A percentile compares a stretch with the other conserved stretches of the same genome.
Evolutionary conservation across 2,113 vertebrate genomes (phyloP).

Genomic region (Trogon melanurus): DNA sequence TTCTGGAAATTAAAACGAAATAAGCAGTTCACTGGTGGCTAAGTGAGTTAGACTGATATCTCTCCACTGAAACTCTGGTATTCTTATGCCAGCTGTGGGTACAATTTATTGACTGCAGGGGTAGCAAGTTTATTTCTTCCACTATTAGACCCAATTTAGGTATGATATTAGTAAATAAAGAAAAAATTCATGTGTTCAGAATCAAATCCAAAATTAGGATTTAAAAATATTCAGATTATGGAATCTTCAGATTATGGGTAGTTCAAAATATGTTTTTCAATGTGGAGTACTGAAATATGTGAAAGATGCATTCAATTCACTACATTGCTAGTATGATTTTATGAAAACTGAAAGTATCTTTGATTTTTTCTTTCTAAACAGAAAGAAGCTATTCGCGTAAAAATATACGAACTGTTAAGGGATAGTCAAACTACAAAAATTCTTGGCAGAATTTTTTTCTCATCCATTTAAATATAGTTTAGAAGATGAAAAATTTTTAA

Average conservation of each 20-base stretch:
- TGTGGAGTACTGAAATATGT: not conserved
- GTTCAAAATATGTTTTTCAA: not conserved
- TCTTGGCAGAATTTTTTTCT: not conserved
- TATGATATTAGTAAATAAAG: not conserved
- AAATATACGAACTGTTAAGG: constrained; percentile 33
- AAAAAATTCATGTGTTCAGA: not conserved
- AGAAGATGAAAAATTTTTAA: constrained; percentile 6
- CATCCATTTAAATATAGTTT: constrained; percentile 28
- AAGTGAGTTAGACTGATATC: not conserved
- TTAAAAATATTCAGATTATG: not conserved
- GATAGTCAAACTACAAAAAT: constrained; percentile 26
- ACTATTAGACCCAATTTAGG: not conserved
- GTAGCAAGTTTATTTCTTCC: not conserved
- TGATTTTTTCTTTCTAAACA: constrained; percentile 28
- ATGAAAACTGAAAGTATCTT: constrained; percentile 18
- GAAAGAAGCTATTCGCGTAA: constrained; percentile 17
- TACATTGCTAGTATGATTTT: not conserved
- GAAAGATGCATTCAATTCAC: not conserved
- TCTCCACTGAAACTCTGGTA: not conserved
- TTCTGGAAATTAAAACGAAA: not conserved
- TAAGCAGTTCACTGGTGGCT: not conserved
- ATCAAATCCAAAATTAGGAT: not conserved
- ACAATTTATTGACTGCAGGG: not conserved
- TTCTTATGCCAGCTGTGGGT: not conserved
- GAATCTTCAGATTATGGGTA: not conserved